phyloP scores from a whole-genome alignment of 92 coral and sea anemone species.

The Palythoa caribaeorum region DNA sequence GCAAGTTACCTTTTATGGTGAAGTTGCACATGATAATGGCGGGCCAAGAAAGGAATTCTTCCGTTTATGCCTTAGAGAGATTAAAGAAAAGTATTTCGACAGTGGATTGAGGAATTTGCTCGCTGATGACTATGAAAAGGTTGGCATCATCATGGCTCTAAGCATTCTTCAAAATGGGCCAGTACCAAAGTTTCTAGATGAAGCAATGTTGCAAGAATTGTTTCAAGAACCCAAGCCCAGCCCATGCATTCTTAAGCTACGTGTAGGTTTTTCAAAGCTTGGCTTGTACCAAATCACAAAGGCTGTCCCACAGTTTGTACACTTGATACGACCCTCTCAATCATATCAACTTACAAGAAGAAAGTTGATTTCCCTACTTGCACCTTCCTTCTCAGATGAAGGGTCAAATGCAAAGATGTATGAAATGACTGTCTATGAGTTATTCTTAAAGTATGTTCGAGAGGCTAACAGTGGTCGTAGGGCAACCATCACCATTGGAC shows the following conservation, averaged over 20 bases:
- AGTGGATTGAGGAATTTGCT: constrained; percentile 54
- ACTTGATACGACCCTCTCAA: too few relatives aligned
- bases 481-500: too few relatives aligned
- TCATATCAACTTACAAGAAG: too few relatives aligned
- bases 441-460: too few relatives aligned
- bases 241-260: background rate
- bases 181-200: constrained; percentile 67
- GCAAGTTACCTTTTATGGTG: constrained; percentile 76
- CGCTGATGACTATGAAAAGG: constrained; percentile 55
- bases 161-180: constrained; percentile 73
- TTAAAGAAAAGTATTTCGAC: constrained; percentile 56
- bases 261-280: too few relatives aligned
- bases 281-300: too few relatives aligned
- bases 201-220: constrained; percentile 61
- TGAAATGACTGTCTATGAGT: too few relatives aligned
- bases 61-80: constrained; percentile 50
- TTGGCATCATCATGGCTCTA: constrained; percentile 71
- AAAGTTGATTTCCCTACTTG: too few relatives aligned
- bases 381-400: too few relatives aligned
- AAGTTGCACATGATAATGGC: constrained; percentile 68
- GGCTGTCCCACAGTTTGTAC: too few relatives aligned
- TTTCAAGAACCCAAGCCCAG: constrained; percentile 42
- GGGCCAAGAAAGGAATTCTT: constrained; percentile 73
- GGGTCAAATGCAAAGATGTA: too few relatives aligned
- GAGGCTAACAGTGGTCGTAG: too few relatives aligned